A percentile compares a stretch with the other conserved stretches of the same genome.
Conservation (phyloP, 2,888 invertebrate genomes). For the Temnothorax rugatulus region DNA sequence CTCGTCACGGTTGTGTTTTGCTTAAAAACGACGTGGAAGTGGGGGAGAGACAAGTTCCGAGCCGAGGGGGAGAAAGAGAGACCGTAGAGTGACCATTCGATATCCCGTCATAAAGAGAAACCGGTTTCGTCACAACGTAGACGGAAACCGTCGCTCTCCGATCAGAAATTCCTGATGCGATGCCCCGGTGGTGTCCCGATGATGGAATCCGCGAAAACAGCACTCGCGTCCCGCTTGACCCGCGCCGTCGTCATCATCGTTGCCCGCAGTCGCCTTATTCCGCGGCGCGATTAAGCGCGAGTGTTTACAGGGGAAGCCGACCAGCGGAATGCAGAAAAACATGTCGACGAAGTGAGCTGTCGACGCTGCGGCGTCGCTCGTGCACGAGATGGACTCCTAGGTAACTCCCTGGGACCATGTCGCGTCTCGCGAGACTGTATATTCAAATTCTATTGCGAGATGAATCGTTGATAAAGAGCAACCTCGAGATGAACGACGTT, state of each 20-base stretch:
- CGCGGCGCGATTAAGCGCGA: slow-evolving; percentile 58
- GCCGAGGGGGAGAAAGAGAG: slow-evolving; percentile 37
- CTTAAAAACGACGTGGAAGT: slow-evolving; percentile 29
- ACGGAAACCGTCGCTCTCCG: slow-evolving; percentile 72
- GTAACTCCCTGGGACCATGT: not conserved
- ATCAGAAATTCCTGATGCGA: slow-evolving; percentile 66
- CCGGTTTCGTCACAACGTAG: slow-evolving; percentile 74
- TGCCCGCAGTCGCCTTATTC: slow-evolving; percentile 26
- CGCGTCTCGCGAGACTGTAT: not conserved
- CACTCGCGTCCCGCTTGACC: slow-evolving; percentile 41
- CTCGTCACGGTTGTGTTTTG: slow-evolving; percentile 31
- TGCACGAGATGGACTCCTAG: slow-evolving; percentile 12
- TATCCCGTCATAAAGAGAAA: slow-evolving; percentile 77
- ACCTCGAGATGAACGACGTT: not conserved
- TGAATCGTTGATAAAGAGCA: slow-evolving; percentile 38
- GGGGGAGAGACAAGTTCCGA: slow-evolving; percentile 28
- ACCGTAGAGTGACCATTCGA: slow-evolving; percentile 70
- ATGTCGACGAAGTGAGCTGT: slow-evolving; percentile 61
- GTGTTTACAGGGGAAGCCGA: slow-evolving; percentile 62
- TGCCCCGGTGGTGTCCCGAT: slow-evolving; percentile 37
- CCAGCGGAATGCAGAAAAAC: slow-evolving; percentile 68
- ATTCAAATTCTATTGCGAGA: slow-evolving; percentile 50
- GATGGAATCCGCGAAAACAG: slow-evolving; percentile 67
- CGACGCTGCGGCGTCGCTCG: slow-evolving; percentile 15
- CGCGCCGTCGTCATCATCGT: slow-evolving; percentile 27